These are phyloP conservation scores for Meteorus colon DNA, from an alignment of 2,888 invertebrate genomes.

Conservation along the genomic window DNA sequence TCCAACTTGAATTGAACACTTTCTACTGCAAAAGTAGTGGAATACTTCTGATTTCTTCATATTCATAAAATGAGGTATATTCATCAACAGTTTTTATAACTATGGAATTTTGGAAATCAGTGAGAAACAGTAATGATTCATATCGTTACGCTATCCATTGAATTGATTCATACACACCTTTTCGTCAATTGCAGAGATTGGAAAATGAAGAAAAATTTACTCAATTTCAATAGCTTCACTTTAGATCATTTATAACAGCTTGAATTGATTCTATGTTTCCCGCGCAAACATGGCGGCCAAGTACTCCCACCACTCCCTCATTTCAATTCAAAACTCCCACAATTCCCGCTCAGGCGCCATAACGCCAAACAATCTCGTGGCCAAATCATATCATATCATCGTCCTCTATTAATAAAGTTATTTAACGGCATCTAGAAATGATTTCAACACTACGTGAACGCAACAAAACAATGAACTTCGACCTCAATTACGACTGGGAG, in stretches of 20 bases:
- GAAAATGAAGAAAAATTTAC: neutral
- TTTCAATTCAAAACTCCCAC: neutral
- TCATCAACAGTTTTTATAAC: too few species aligned
- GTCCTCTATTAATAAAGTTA: neutral
- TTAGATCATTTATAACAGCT: too few species aligned
- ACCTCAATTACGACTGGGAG: conserved; percentile 64
- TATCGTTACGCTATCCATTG: too few species aligned
- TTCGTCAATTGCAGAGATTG: neutral
- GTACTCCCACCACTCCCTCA: neutral
- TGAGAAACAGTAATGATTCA: too few species aligned
- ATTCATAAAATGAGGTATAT: too few species aligned
- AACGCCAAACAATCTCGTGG: neutral
- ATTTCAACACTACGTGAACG: conserved; percentile 49
- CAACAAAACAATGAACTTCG: conserved; percentile 57
- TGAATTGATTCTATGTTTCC: neutral
- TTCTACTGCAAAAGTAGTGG: too few species aligned
- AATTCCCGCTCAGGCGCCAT: neutral
- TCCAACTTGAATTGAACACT: too few species aligned
- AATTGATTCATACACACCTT: too few species aligned
- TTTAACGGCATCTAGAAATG: conserved; percentile 1
- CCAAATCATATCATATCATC: neutral
- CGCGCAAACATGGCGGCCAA: neutral
- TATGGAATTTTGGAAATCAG: too few species aligned
- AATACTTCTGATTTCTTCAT: too few species aligned
- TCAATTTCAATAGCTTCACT: too few species aligned